Evolutionary conservation across 2,113 vertebrate genomes (phyloP), one percentile per base, ranked within the genome.

Genomic region (Perca fluviatilis): DNA sequence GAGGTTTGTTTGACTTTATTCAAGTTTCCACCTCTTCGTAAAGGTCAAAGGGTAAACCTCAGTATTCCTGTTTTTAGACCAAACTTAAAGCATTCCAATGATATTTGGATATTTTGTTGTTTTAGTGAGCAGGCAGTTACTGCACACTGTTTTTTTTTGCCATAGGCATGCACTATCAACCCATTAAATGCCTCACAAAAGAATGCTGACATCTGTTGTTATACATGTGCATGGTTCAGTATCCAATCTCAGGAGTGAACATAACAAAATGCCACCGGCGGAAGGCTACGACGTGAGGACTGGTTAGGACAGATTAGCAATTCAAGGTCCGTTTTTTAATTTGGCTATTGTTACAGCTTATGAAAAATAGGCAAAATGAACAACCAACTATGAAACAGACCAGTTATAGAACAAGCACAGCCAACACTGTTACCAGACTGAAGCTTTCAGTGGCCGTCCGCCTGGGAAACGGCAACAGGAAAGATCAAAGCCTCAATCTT

Each of bases 401-500:
- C 5, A 50, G 60, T 25, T 43, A 27, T n/a, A 43, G 60, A 58
- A 51, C 8, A 43, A 68, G 13, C 23, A 10, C 10, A 21, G 21
- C 50, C 23, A 49, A 5, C 68, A 14, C 5, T 0, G 2, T 56
- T 9, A 33, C 8, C 23, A 25, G 61, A 58, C 51, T 58, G 2
- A 40, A 9, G 30, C 16, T 51, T 61, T 19, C 46, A 11, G n/a
- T 1, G 62, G 11, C 21, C 27, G 16, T 16, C 14, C 33, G 12
- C 54, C 46, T 6, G 25, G 33, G 62, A 67, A 67, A 74, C 16
- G 1, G 6, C 13, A 68, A n/a, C 27, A 33, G 64, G 19, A 75
- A 66, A 64, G 23, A 86, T 79, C 80, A 86, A 86, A 79, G 71
- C 2, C 25, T 71, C 25, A 7, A 18, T 27, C 54, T 62, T 73